Conservation (phyloP, 2,888 invertebrate species). For the Polyommatus iphigenia region DNA sequence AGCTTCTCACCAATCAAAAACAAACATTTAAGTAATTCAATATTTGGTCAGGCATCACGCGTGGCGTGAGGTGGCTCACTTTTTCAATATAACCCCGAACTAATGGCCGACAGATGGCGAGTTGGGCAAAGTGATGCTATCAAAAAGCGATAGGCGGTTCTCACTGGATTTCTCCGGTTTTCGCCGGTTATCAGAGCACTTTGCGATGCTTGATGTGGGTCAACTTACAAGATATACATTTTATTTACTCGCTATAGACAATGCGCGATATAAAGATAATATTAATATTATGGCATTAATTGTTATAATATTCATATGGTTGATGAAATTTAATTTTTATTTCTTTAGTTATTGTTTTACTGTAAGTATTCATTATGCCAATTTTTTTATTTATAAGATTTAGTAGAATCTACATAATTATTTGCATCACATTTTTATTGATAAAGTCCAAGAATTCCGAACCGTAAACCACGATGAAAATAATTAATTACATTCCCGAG, state of each 20-base stretch:
- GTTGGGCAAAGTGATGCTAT: constrained; percentile 79
- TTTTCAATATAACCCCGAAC: constrained; percentile 76
- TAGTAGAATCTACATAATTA: neutral
- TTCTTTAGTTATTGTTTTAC: no score
- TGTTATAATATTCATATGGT: neutral
- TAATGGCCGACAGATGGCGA: constrained; percentile 79
- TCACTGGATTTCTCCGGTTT: constrained; percentile 59
- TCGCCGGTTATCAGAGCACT: constrained; percentile 76
- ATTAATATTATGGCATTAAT: neutral
- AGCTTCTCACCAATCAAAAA: neutral
- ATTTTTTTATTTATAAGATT: no score
- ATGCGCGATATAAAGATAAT: neutral
- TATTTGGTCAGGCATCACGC: constrained; percentile 35
- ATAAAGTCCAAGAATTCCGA: neutral
- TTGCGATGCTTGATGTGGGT: constrained; percentile 67
- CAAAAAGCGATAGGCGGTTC: constrained; percentile 78
- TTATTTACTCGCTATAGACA: constrained; percentile 23
- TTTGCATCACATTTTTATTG: neutral
- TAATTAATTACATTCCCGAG: constrained; percentile 32
- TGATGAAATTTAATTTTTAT: no score
- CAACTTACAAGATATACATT: constrained; percentile 39
- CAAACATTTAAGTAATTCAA: constrained; percentile 20
- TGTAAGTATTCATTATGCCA: no score
- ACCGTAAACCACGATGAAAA: neutral
- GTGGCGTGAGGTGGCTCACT: constrained; percentile 52